Evolutionary conservation across 1,140 invertebrate genomes (phyloP), one percentile per base, ranked within the genome.

Genomic region (Magallana gigas): DNA sequence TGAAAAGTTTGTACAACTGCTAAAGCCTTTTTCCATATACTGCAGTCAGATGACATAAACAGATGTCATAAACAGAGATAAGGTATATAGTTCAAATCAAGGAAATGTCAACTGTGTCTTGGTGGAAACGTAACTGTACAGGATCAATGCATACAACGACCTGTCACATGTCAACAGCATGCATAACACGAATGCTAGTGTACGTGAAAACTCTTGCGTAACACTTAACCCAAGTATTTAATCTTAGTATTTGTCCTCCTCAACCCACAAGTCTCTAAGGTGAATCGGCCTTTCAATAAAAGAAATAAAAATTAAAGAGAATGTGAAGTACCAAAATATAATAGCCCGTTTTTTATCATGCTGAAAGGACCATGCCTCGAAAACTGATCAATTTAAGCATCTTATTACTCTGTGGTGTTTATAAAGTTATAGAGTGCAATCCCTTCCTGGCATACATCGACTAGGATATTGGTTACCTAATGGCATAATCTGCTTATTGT

Each of bases 81-180:
- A 16, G 16, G 60, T 64, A 76, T 64, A 76, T 14, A 36, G 68
- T 29, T 76, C 23, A 76, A 8, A 76, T 76, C 68, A 76, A 76
- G 68, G 68, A 76, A 76, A 76, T 76, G 68, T 76, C 68, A 29
- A 29, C 18, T 71, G 12, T 76, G 14, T 29, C 23, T 76, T 29
- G 23, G 11, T 23, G 11, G 8, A 29, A 76, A 29, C 68, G 3
- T 76, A 76, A 76, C 68, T 12, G 8, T 76, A 11, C 68, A 76
- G 68, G 68, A 76, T 76, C 29, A 64, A 76, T 76, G 36, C 23
- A 29, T 29, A 76, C 36, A 48, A 48, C 36, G 36, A 76, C 23
- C 68, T 76, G 68, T 76, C 23, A 23, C 68, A 76, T 76, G 68
- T 36, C 23, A 29, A 8, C 68, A 36, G 68, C 23, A 29, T 36